Evolutionary conservation across 1,140 invertebrate genomes (phyloP), one percentile per base, ranked within the genome.

Genomic region (Zaprionus vittiger): DNA sequence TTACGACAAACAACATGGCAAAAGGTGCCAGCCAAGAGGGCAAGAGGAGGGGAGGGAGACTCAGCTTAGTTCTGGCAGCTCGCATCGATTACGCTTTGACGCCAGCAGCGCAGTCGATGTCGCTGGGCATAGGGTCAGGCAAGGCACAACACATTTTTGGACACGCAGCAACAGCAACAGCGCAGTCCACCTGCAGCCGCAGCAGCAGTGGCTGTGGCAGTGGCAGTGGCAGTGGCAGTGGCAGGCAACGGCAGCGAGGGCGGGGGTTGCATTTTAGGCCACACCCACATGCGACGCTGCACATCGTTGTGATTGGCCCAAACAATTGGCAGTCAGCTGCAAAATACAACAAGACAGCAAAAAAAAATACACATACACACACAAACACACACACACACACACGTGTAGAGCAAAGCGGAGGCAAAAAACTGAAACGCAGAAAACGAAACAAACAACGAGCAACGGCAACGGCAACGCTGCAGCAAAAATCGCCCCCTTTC

Each of bases 181-280:
- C 26, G 63, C 47, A 52, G 47, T 52, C 47, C 47, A 52, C 47
- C 47, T 52, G 20, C 24, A 62, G 22, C 44, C 59, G 38, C 57
- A 68, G 41, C 72, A 74, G 64, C 41, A 38, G 55, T 63, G 12
- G 37, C 60, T 38, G 57, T 52, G 37, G 62, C 47, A 54, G 63
- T 47, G 61, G 67, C 64, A 38, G 57, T 52, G 37, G 62, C 47
- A 54, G 63, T 47, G 61, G 67, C 64, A 38, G 65, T 31, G 41
- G 31, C 60, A 38, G 17, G 38, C 14, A 37, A 71, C 63, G 72
- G 79, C 31, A 34, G 31, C 31, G 31, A 34, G 41, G 75, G 81
- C 79, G 89, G 89, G 91, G 90, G 91, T 87, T 92, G 90, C 91
- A 91, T 87, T 91, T 91, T 92, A 92, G 86, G 91, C 91, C 90